Base-by-base conservation (phyloP, 2,113 vertebrate genomes). In the Channa maculata region DNA sequence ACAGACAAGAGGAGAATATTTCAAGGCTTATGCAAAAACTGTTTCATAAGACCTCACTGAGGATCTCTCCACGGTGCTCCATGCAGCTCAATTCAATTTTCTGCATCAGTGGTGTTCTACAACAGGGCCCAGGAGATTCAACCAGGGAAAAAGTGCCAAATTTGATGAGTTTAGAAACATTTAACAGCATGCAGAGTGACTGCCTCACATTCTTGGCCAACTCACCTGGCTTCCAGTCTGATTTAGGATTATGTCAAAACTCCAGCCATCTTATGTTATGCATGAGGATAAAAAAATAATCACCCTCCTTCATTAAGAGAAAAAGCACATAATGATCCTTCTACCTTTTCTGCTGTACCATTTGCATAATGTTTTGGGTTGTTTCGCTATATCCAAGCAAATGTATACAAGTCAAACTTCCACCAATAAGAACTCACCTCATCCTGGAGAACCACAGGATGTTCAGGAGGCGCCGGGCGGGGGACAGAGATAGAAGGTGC, bases 401-500 rank as follows among this genome's bases (percentile, higher is more conserved):
- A 10, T 34, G 41, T 10, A 33, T 24, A 43, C 10, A 6, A 10
- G 11, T 14, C 41, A 41, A 5, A 8, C 5, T 33, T 13, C 0
- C 7, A 10, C 62, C 48, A 65, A 59, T 51, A 14, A 41, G 8
- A 65, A 46, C 95, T 69, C 88, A 98, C 97, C 95, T 99, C 97
- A 77, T 99, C 97, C 73, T 87, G 93, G 72, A 93, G 81, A 51
- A 95, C 92, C 43, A 92, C 88, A 1, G 94, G 86, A 83, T 91
- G 93, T 36, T 99, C 97, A 43, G 93, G 84, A 72, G 96, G 96
- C 8, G 92, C 73, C n/a, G 95, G 93, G 63, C 96, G 94, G 14
- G 96, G 96, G 77, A 96, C 88, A 0, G 97, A 97, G 76, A 99
- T 96, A 44, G 95, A 96, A 1, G 96, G 92, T 79, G 95, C 96